Evolutionary conservation across 2,113 vertebrate genomes (phyloP), one percentile per base, ranked within the genome.

Genomic region (Dasyornis broadbenti): DNA sequence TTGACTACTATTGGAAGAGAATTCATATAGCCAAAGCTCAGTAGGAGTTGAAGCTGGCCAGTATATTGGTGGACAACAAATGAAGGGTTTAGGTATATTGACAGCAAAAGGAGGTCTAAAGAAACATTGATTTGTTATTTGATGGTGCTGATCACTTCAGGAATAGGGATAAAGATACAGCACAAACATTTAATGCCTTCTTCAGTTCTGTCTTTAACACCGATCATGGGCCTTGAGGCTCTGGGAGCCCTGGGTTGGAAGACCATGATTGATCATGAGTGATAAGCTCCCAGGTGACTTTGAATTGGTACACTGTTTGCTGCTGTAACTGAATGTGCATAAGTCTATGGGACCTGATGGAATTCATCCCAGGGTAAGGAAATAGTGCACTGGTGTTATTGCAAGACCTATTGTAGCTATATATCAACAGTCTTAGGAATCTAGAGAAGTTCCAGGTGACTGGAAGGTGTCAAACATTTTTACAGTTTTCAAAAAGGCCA

Each of bases 191-290:
- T 52, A 39, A 30, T 70, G 6, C 9, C 15, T 56, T 63, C n/a
- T 84, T 82, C 33, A 50, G 17, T 35, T 69, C 49, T 57, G 5
- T 37, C 45, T 63, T 84, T 37, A 70, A 44, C 7, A 78, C 2
- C 20, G 30, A 0, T 57, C 14, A 40, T 21, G 9, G 6, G 3
- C 20, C 11, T 33, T 59, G 33, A 9, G 33, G 40, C 7, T 56
- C 44, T 44, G 4, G 1, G 12, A 83, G 4, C 27, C 19, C 31
- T 83, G 15, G 2, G 1, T 14, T 65, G 50, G n/a, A 52, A 42
- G 30, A 52, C 16, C 5, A n/a, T 7, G 6, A 30, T 2, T 79
- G 27, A 15, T 19, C 39, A 11, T 22, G 27, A 61, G 0, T 31
- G 8, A 28, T 14, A 37, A 79, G 11, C 20, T 86, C 57, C 14